phyloP scores from a whole-genome alignment of 2,113 vertebrate species.

The Pseudolaguvia tuberculata region DNA sequence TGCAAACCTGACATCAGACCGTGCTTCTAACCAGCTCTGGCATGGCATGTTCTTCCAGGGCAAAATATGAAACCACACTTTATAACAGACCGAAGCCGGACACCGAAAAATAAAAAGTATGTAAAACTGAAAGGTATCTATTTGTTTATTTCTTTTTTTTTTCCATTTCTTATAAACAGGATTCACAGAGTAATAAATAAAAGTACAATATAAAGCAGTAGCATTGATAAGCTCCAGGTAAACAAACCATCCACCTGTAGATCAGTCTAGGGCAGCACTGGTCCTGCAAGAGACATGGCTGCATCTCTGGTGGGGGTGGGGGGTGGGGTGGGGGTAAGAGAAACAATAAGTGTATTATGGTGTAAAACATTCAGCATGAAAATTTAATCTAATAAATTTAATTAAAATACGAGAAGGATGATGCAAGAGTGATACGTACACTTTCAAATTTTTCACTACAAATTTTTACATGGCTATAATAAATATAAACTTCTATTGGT shows the following conservation, averaged over 20 bases:
- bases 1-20: too few species aligned
- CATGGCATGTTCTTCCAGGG: too few species aligned
- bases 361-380: too few species aligned
- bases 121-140: not conserved
- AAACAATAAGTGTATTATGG: too few species aligned
- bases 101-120: not conserved
- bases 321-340: too few species aligned
- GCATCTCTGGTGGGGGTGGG: too few species aligned
- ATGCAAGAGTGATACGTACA: not conserved
- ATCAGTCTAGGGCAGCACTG: not conserved
- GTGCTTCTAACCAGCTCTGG: too few species aligned
- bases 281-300: not conserved
- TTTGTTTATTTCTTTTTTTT: not conserved
- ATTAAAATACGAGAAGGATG: too few species aligned
- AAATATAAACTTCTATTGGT: not conserved
- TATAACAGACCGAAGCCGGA: not conserved
- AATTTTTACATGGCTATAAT: not conserved
- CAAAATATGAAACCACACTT: not conserved
- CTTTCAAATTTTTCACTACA: too few species aligned
- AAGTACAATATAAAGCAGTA: not conserved
- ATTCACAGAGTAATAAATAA: constrained; percentile 7
- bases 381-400: too few species aligned
- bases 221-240: not conserved
- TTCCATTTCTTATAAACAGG: not conserved
- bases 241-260: not conserved